Percentiles rank a stretch among this genome's conserved stretches.
Conservation (phyloP, 2,888 invertebrate genomes). For the Drosophila kokeensis region DNA sequence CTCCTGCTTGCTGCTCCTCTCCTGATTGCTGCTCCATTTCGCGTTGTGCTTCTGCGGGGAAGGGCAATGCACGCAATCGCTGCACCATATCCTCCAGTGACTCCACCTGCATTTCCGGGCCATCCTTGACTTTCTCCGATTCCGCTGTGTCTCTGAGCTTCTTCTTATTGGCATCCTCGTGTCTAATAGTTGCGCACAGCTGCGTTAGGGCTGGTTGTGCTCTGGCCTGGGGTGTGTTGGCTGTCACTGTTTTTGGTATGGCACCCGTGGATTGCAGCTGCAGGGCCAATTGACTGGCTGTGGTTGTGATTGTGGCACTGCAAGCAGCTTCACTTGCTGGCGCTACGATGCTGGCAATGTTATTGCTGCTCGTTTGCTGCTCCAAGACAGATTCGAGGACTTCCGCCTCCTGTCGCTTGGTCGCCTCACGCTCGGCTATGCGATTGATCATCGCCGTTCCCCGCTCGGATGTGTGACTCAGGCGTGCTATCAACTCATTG, state of each 20-base stretch:
- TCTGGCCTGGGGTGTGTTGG: neutral
- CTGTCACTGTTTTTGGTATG: conserved; percentile 48
- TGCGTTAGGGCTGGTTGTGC: conserved; percentile 60
- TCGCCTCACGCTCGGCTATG: conserved; percentile 79
- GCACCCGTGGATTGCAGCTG: conserved; percentile 59
- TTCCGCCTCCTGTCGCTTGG: conserved; percentile 62
- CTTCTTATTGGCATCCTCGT: conserved; percentile 56
- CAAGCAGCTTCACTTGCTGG: conserved; percentile 47
- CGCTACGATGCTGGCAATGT: conserved; percentile 75
- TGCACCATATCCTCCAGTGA: conserved; percentile 81
- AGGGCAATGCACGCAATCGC: conserved; percentile 79
- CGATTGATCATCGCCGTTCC: conserved; percentile 82
- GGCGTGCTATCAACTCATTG: conserved; percentile 87
- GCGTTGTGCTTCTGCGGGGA: conserved; percentile 51
- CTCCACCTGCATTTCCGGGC: conserved; percentile 35
- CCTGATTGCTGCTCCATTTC: neutral
- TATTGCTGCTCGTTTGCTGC: conserved; percentile 54
- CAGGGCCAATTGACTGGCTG: conserved; percentile 75
- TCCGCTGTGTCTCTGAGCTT: conserved; percentile 37
- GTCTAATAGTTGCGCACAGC: conserved; percentile 72
- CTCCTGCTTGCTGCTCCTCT: neutral
- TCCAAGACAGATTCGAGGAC: conserved; percentile 57
- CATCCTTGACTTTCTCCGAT: conserved; percentile 20
- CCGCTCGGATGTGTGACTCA: conserved; percentile 80
- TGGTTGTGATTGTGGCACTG: conserved; percentile 77